phyloP scores from a whole-genome alignment of 2,888 invertebrate species.

The Pharmacophagus antenor region DNA sequence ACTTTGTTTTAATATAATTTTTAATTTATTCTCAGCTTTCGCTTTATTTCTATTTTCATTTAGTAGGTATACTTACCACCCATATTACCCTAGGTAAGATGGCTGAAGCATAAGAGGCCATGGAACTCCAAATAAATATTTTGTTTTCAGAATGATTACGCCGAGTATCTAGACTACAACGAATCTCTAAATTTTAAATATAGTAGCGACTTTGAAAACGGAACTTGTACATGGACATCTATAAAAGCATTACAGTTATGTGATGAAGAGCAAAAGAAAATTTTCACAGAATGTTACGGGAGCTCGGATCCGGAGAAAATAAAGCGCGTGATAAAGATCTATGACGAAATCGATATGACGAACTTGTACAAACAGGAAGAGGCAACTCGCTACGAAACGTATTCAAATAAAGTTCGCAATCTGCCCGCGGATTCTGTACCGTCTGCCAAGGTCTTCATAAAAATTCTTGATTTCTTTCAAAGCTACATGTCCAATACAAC shows the following conservation, averaged over 20 bases:
- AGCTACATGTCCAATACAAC: neutral
- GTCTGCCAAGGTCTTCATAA: neutral
- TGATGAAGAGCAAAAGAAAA: constrained; percentile 79
- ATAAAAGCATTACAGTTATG: constrained; percentile 89
- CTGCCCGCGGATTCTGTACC: constrained; percentile 16
- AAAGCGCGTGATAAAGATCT: constrained; percentile 53
- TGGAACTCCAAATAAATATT: neutral
- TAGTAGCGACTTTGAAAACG: constrained; percentile 93
- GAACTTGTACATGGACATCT: constrained; percentile 95
- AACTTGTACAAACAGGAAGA: constrained; percentile 78
- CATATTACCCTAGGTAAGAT: too few relatives aligned
- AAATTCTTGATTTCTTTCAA: neutral
- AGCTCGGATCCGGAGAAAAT: constrained; percentile 82
- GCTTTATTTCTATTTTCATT: too few relatives aligned
- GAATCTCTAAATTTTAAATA: constrained; percentile 90
- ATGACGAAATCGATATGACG: constrained; percentile 83
- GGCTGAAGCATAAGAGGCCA: too few relatives aligned
- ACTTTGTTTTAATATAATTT: too few relatives aligned
- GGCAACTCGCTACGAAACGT: neutral
- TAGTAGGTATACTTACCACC: too few relatives aligned
- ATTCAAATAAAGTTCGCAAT: constrained; percentile 1
- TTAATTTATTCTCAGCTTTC: too few relatives aligned
- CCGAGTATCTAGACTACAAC: constrained; percentile 92
- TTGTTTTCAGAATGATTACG: constrained; percentile 85
- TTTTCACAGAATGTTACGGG: constrained; percentile 84